Percentiles rank a stretch among this genome's conserved stretches.
These are phyloP conservation scores for Poeciliopsis paucimaculata DNA, from an alignment of 2,797 vertebrate genomes.

Conservation along the genomic window DNA sequence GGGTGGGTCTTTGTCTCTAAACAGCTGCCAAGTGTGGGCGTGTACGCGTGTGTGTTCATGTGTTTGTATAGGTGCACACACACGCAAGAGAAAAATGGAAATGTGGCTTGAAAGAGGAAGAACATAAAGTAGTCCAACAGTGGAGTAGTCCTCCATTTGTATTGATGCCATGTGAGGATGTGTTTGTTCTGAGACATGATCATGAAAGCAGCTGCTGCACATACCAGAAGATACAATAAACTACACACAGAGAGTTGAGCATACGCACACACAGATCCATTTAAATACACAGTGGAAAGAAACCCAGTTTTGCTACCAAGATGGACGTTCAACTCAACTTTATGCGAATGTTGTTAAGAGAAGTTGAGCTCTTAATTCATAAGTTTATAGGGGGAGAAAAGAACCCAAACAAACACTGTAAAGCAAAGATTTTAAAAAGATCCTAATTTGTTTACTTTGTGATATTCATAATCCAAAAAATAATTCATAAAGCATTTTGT, in stretches of 20 bases:
- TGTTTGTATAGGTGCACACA: constrained; percentile 21
- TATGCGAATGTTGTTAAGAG: background rate
- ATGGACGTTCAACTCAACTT: background rate
- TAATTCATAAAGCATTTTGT: background rate
- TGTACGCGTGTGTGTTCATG: constrained; percentile 11
- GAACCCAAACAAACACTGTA: background rate
- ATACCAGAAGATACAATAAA: constrained; percentile 43
- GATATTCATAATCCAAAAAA: no score
- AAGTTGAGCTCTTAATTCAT: background rate
- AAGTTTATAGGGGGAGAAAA: background rate
- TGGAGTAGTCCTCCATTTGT: constrained; percentile 37
- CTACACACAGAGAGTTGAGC: constrained; percentile 42
- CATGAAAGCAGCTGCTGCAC: constrained; percentile 57
- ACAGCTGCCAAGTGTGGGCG: constrained; percentile 55
- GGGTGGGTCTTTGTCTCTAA: constrained; percentile 61
- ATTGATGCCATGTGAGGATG: constrained; percentile 50
- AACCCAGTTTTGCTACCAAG: background rate
- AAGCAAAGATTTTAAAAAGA: background rate
- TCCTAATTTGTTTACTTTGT: background rate
- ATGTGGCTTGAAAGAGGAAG: constrained; percentile 29
- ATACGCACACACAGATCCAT: background rate
- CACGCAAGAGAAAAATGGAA: background rate
- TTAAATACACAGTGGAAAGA: background rate
- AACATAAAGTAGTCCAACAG: constrained; percentile 31
- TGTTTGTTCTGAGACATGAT: constrained; percentile 64